phyloP scores from a whole-genome alignment of 2,888 invertebrate species.

The Carpatolechia fugitivella region DNA sequence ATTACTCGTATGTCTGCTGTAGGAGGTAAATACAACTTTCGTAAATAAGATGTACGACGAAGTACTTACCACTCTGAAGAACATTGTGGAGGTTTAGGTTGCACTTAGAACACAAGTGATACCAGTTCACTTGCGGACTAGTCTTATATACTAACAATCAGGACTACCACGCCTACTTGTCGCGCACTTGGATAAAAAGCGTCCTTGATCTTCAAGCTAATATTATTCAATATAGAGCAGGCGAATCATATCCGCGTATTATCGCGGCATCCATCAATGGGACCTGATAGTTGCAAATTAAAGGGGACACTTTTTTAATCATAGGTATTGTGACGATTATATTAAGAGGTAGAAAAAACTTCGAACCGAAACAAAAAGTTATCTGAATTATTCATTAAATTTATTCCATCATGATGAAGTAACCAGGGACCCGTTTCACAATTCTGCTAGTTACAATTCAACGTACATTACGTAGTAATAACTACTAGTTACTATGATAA shows the following conservation, averaged over 20 bases:
- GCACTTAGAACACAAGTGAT: conserved; percentile 64
- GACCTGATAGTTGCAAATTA: conserved; percentile 21
- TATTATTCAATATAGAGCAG: conserved; percentile 45
- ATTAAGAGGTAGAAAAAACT: background rate
- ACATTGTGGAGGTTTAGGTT: conserved; percentile 61
- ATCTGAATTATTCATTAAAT: too few relatives aligned
- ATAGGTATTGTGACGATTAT: background rate
- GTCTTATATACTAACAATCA: conserved; percentile 60
- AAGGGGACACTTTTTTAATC: background rate
- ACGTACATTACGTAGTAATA: too few relatives aligned
- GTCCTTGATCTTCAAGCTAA: conserved; percentile 74
- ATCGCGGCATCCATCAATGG: conserved; percentile 22
- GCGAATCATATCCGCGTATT: conserved; percentile 55
- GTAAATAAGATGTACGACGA: too few relatives aligned
- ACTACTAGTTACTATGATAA: too few relatives aligned
- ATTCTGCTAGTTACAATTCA: too few relatives aligned
- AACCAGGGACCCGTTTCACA: too few relatives aligned
- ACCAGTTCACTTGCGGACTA: conserved; percentile 27
- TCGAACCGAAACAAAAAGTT: too few relatives aligned
- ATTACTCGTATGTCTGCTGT: too few relatives aligned
- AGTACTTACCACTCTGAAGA: conserved; percentile 67
- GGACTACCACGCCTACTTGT: conserved; percentile 62
- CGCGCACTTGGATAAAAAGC: conserved; percentile 54
- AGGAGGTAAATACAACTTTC: too few relatives aligned
- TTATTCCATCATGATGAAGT: too few relatives aligned